Base-by-base conservation (phyloP, 1,140 invertebrate species). In the Drosophila ficusphila region DNA sequence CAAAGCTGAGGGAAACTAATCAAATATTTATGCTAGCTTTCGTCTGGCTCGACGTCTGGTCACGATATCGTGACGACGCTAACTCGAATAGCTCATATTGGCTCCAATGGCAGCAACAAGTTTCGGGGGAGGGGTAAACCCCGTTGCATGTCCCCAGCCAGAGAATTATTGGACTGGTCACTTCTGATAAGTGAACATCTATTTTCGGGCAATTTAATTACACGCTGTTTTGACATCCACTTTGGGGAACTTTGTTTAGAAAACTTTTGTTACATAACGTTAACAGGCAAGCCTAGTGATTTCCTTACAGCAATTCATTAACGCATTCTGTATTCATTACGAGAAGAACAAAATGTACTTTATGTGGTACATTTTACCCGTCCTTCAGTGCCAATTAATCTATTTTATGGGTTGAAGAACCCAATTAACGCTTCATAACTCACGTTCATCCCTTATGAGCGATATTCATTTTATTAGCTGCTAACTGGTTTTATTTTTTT, bases 11-110 rank as follows among this genome's bases (percentile, higher is more conserved):
- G 14, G 27, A 51, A 61, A 79, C 42, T 70, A 71, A 75, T 54
- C 54, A 67, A 72, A 79, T 85, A 79, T 76, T 86, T 38, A 71
- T 72, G 42, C 34, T 54, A 27, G 46, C 46, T 44, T 34, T 36
- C 31, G 81, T 86, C 81, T 77, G 61, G 68, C 29, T 42, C 51
- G 21, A 42, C 60, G 81, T 86, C 81, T 85, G 75, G 76, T 41
- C 65, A 29, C 25, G 31, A 76, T 57, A 42, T 49, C 38, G 74
- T 73, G 67, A 49, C 62, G 31, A 44, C 56, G 67, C 23, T 38
- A 48, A 36, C 29, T 70, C 38, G 36, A 60, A 49, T 41, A 46
- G 25, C 33, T 69, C 64, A 53, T 46, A 69, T 34, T 34, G 33
- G 18, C 36, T 29, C 65, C 16, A 8, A 34, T 23, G 25, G 14